Conservation (phyloP, 2,888 invertebrate genomes). For the Euzophera pinguis region DNA sequence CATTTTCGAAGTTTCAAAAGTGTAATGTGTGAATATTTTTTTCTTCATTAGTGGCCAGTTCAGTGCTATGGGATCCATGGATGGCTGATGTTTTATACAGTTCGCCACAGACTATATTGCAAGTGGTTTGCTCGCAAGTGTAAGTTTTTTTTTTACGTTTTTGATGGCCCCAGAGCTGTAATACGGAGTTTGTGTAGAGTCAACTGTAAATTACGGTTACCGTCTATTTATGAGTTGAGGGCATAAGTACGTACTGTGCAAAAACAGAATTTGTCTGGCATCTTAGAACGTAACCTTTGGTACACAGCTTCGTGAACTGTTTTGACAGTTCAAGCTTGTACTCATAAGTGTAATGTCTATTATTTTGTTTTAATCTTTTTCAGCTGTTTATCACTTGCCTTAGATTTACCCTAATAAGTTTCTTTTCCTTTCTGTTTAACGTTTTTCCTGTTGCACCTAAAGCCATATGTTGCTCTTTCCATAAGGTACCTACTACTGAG, state of each 20-base stretch:
- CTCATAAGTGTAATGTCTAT: too few relatives aligned
- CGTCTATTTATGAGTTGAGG: background rate
- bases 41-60: conserved; percentile 55
- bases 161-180: background rate
- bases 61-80: conserved; percentile 54
- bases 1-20: conserved; percentile 34
- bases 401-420: too few relatives aligned
- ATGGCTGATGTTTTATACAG: conserved; percentile 34
- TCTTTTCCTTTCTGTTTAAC: too few relatives aligned
- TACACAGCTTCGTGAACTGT: background rate
- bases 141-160: conserved; percentile 9
- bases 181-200: background rate
- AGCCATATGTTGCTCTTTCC: too few relatives aligned
- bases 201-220: conserved; percentile 5
- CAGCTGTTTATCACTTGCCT: too few relatives aligned
- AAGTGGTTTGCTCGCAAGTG: conserved; percentile 4
- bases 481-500: too few relatives aligned
- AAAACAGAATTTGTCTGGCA: background rate
- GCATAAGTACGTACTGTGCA: background rate
- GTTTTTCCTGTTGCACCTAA: too few relatives aligned
- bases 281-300: background rate
- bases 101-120: conserved; percentile 21
- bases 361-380: too few relatives aligned
- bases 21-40: conserved; percentile 42
- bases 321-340: too few relatives aligned